Evolutionary conservation across 2,888 invertebrate genomes (phyloP), one percentile per base, ranked within the genome.

Genomic region (Scaptodrosophila latifasciaeformis): DNA sequence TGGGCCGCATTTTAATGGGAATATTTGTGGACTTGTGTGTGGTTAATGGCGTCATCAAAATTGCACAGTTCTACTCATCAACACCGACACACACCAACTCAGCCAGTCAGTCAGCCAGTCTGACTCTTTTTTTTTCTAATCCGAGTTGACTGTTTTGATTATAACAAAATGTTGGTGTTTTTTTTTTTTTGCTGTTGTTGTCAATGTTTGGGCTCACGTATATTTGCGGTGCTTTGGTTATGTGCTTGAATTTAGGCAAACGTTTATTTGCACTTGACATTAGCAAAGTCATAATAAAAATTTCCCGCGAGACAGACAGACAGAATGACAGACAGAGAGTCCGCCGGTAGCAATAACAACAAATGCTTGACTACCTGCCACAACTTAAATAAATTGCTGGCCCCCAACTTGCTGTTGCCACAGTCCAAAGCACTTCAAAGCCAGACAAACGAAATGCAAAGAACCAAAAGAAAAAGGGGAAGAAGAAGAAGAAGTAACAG

Each of bases 221-320:
- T n/a, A n/a, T 59, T 48, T 48, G 31, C 27, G 5, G 27, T 5
- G 27, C 27, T 27, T 27, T 27, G 27, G 27, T 34, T 7, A 18
- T 34, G 43, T 48, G 39, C 43, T 50, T 37, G 52, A 27, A 49
- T 49, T 57, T 55, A 70, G 63, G 59, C 59, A 72, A 78, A 76
- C 72, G 77, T 76, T 75, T 69, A 71, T 80, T 79, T 79, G 78
- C 78, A 80, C 78, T 79, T 79, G 78, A 79, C 78, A 79, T 79
- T 82, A 82, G 81, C 81, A 67, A 62, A 80, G 67, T 69, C 67
- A 71, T 78, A 74, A 82, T 70, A 75, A 64, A 82, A 78, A 80
- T 81, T 76, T 79, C 67, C 68, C 74, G 65, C 64, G 67, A 64
- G 49, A 45, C 21, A 57, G 58, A 45, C 70, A 65, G 59, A 59